A percentile compares a stretch with the other conserved stretches of the same genome.
phyloP scores from a whole-genome alignment of 1,140 invertebrate genomes.

The Tenebrio molitor region DNA sequence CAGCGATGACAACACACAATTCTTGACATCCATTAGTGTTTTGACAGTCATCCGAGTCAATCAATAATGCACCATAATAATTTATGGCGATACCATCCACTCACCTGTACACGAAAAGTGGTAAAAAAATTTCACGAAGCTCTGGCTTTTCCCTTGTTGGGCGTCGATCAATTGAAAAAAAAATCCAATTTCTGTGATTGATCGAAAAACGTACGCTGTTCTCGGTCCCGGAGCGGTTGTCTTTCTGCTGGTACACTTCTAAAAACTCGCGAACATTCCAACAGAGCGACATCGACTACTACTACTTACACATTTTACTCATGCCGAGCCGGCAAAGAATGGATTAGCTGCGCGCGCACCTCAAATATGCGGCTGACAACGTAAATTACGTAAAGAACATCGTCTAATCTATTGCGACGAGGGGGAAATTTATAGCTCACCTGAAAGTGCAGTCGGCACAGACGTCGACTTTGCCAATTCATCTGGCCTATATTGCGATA shows the following conservation, averaged over 20 bases:
- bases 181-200: not conserved
- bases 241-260: slow-evolving; percentile 9
- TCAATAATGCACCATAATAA: not conserved
- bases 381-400: slow-evolving; percentile 30
- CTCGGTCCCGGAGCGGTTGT: not conserved
- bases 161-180: not conserved
- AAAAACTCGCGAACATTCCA: slow-evolving; percentile 23
- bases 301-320: slow-evolving; percentile 28
- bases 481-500: no score
- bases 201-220: not conserved
- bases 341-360: slow-evolving; percentile 27
- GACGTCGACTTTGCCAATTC: no score
- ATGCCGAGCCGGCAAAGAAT: slow-evolving; percentile 33
- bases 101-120: not conserved
- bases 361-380: not conserved
- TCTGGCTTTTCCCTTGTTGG: no score
- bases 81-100: not conserved
- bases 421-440: slow-evolving; percentile 9
- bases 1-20: not conserved
- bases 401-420: not conserved
- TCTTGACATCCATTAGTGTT: not conserved
- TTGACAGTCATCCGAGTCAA: not conserved
- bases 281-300: slow-evolving; percentile 19
- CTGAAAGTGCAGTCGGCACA: not conserved
- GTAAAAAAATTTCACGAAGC: no score